Conservation (phyloP, 2,888 invertebrate species). For the Apamea monoglypha region DNA sequence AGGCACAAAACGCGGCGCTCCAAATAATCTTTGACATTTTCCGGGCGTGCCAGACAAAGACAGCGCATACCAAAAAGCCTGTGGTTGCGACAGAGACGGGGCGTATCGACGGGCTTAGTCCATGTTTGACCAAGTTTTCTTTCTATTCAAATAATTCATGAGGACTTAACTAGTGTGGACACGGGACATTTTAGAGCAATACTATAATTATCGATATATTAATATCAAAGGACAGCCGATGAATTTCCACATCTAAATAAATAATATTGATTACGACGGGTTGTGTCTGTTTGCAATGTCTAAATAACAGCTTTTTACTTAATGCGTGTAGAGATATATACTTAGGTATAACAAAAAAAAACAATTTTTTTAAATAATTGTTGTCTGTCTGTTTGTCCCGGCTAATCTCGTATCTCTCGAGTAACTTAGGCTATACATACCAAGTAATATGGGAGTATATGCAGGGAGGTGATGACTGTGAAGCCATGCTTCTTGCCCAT, state of each 20-base stretch:
- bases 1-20: slow-evolving; percentile 50
- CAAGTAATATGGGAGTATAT: too few relatives aligned
- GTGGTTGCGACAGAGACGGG: slow-evolving; percentile 66
- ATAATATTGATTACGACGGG: too few relatives aligned
- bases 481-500: too few relatives aligned
- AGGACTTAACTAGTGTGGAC: slow-evolving; percentile 69
- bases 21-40: slow-evolving; percentile 78
- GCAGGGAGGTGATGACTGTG: too few relatives aligned
- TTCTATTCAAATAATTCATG: slow-evolving; percentile 84
- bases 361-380: too few relatives aligned
- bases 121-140: slow-evolving; percentile 85
- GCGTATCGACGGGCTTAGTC: slow-evolving; percentile 77
- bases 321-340: too few relatives aligned
- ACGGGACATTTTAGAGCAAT: slow-evolving; percentile 57
- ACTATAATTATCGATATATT: slow-evolving; percentile 41
- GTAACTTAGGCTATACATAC: too few relatives aligned
- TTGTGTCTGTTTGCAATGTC: too few relatives aligned
- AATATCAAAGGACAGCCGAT: neutral
- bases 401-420: too few relatives aligned
- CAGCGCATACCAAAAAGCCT: slow-evolving; percentile 54
- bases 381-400: too few relatives aligned
- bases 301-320: too few relatives aligned
- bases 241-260: neutral
- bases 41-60: slow-evolving; percentile 78
- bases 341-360: too few relatives aligned